Percentiles rank a stretch among this genome's conserved stretches.
Conservation (phyloP, 2,797 vertebrate species). For the Microtus californicus region DNA sequence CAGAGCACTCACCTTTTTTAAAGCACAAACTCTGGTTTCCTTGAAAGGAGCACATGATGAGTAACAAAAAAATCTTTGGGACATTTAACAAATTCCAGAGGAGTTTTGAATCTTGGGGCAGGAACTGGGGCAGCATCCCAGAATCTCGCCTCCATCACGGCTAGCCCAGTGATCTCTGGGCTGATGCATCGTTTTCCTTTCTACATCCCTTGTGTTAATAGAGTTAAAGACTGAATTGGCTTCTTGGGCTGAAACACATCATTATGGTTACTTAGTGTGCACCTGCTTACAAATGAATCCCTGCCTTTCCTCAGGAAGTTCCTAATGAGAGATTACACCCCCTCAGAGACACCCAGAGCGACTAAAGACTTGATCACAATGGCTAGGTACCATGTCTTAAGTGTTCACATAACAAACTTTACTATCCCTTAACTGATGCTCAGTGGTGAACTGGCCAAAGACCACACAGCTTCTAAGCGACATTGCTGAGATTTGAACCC, state of each 20-base stretch:
- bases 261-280: slow-evolving; percentile 49
- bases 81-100: not conserved
- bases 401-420: not conserved
- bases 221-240: slow-evolving; percentile 35
- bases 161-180: not conserved
- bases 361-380: slow-evolving; percentile 9
- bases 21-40: not conserved
- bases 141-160: not conserved
- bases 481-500: not conserved
- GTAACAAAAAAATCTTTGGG: not conserved
- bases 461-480: too few relatives aligned
- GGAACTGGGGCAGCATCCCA: not conserved
- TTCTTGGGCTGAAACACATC: slow-evolving; percentile 33
- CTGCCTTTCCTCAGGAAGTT: slow-evolving; percentile 1
- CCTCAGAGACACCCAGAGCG: not conserved
- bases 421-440: not conserved
- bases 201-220: slow-evolving; percentile 28
- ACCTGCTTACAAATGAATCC: slow-evolving; percentile 40
- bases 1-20: not conserved
- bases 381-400: not conserved
- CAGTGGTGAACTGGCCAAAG: not conserved
- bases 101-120: not conserved
- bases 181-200: not conserved
- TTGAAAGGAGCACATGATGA: not conserved
- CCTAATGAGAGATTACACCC: slow-evolving; percentile 21